Evolutionary conservation across 2,797 vertebrate species (phyloP).

Genomic region (Mallotus villosus): DNA sequence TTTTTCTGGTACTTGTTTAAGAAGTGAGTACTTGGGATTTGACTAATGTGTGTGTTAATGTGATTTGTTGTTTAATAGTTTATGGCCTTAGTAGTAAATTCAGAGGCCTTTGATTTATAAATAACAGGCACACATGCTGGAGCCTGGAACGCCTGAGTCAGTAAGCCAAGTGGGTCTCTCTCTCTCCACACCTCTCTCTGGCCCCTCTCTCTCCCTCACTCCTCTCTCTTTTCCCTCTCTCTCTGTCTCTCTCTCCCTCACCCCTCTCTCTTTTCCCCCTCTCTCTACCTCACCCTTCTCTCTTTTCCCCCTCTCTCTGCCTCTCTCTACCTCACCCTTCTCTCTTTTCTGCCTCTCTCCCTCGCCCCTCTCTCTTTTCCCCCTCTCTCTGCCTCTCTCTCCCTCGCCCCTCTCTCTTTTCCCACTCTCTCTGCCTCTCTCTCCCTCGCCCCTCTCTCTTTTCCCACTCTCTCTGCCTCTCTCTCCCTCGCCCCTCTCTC

Average conservation of each 20-base stretch:
- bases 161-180: constrained; percentile 45
- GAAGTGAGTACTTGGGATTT: neutral
- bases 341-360: neutral
- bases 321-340: constrained; percentile 16
- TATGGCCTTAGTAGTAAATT: constrained; percentile 37
- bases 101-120: constrained; percentile 48
- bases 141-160: constrained; percentile 52
- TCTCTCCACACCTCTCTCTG: constrained; percentile 17
- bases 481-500: constrained; percentile 28
- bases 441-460: constrained; percentile 25
- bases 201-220: neutral
- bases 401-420: constrained; percentile 17
- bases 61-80: constrained; percentile 22
- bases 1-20: neutral
- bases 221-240: too few species aligned
- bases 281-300: neutral
- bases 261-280: constrained; percentile 1
- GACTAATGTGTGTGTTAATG: constrained; percentile 8
- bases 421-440: constrained; percentile 7
- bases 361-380: constrained; percentile 8
- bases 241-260: too few species aligned
- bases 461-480: constrained; percentile 18
- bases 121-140: constrained; percentile 34
- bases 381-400: constrained; percentile 16
- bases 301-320: neutral